These are phyloP conservation scores for Zaprionus africanus DNA, from an alignment of 1,140 invertebrate genomes.

Conservation along the genomic window DNA sequence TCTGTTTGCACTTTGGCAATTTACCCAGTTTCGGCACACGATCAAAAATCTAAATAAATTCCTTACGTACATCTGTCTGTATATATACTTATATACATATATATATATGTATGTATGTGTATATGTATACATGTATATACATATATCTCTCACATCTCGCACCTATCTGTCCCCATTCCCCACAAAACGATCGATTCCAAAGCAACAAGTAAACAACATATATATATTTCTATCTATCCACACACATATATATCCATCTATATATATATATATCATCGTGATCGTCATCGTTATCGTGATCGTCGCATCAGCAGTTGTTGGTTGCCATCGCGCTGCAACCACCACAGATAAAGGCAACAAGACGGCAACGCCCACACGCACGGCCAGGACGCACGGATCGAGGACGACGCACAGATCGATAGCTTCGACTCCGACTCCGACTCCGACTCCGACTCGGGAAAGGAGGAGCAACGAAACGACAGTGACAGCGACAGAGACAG, in stretches of 20 bases:
- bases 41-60: slow-evolving; percentile 41
- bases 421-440: slow-evolving; percentile 24
- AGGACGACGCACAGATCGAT: not conserved
- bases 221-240: slow-evolving; percentile 7
- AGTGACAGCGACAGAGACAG: not conserved
- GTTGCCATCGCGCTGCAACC: slow-evolving; percentile 76
- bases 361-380: slow-evolving; percentile 50
- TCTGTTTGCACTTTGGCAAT: slow-evolving; percentile 36
- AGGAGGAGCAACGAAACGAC: not conserved
- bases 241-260: not conserved
- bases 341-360: slow-evolving; percentile 70
- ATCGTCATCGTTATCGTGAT: not conserved
- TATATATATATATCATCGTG: slow-evolving; percentile 2
- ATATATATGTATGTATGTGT: not conserved
- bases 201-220: slow-evolving; percentile 11
- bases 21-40: slow-evolving; percentile 38
- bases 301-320: slow-evolving; percentile 43
- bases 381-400: slow-evolving; percentile 11
- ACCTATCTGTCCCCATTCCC: not conserved
- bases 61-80: not conserved
- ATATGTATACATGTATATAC: not conserved
- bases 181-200: not conserved
- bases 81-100: not conserved
- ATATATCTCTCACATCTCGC: slow-evolving; percentile 1
- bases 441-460: slow-evolving; percentile 22